phyloP scores from a whole-genome alignment of 2,797 vertebrate genomes.

The Steatocranus sp. region DNA sequence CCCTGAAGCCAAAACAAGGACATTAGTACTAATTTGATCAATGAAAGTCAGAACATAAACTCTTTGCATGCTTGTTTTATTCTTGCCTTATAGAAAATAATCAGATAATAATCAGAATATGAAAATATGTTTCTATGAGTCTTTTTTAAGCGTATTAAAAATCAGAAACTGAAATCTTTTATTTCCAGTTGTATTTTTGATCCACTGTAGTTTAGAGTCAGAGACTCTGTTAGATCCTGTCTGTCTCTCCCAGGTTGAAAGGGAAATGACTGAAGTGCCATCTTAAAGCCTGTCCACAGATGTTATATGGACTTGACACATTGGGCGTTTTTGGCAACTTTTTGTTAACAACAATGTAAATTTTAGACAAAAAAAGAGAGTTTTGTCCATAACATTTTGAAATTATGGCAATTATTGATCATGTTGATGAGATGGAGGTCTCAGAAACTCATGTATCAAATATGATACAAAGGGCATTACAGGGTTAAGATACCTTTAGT shows the following conservation, averaged over 20 bases:
- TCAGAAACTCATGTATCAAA: background rate
- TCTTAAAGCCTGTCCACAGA: background rate
- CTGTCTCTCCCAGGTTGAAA: accelerated
- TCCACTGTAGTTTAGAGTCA: background rate
- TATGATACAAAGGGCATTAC: background rate
- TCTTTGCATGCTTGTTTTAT: background rate
- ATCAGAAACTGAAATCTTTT: background rate
- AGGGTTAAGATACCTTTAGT: background rate
- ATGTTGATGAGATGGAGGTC: background rate
- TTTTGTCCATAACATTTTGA: background rate
- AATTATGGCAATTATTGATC: background rate
- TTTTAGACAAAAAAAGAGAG: background rate
- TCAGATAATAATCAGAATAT: background rate
- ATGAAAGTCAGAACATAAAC: background rate
- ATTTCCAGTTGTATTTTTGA: background rate
- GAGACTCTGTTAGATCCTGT: background rate
- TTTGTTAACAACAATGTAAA: background rate
- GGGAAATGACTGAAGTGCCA: background rate
- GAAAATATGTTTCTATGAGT: background rate
- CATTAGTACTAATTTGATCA: background rate
- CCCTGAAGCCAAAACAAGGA: slow-evolving; percentile 14
- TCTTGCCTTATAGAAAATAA: background rate
- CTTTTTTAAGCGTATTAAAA: background rate
- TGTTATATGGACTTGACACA: background rate
- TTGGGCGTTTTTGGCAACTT: background rate